A percentile compares a stretch with the other conserved stretches of the same genome.
Conservation (phyloP, 2,888 invertebrate species). For the Ichneumon xanthorius region DNA sequence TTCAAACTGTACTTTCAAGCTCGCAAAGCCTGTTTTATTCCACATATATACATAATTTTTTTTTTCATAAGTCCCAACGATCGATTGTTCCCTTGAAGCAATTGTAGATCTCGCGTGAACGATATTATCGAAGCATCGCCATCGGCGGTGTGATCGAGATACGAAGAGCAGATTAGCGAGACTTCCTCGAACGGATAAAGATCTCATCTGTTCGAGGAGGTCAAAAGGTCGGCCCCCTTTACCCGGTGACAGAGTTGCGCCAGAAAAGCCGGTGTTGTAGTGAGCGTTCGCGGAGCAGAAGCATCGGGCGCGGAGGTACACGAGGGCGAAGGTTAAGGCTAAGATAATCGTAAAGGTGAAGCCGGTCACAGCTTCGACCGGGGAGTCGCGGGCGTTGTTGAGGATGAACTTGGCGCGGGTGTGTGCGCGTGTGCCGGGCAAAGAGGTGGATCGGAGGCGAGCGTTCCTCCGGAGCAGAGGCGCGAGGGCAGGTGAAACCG, state of each 20-base stretch:
- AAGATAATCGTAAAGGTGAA: constrained; percentile 73
- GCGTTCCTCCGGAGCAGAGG: constrained; percentile 41
- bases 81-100: background rate
- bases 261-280: constrained; percentile 2
- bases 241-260: constrained; percentile 68
- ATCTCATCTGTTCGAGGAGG: constrained; percentile 61
- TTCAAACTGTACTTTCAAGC: too few species aligned
- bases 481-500: constrained; percentile 78
- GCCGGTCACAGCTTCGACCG: constrained; percentile 61
- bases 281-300: constrained; percentile 9
- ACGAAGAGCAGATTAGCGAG: constrained; percentile 1
- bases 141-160: background rate
- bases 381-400: constrained; percentile 60
- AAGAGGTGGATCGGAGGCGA: constrained; percentile 36
- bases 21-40: too few species aligned
- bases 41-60: too few species aligned
- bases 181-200: constrained; percentile 45
- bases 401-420: constrained; percentile 57
- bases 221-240: constrained; percentile 68
- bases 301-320: constrained; percentile 26
- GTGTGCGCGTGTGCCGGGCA: constrained; percentile 24
- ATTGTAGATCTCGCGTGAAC: background rate
- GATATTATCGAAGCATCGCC: background rate
- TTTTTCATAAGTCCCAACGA: too few species aligned
- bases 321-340: constrained; percentile 67